A percentile compares a stretch with the other conserved stretches of the same genome.
phyloP scores from a whole-genome alignment of 2,888 invertebrate species.

The Limnephilus auricula region DNA sequence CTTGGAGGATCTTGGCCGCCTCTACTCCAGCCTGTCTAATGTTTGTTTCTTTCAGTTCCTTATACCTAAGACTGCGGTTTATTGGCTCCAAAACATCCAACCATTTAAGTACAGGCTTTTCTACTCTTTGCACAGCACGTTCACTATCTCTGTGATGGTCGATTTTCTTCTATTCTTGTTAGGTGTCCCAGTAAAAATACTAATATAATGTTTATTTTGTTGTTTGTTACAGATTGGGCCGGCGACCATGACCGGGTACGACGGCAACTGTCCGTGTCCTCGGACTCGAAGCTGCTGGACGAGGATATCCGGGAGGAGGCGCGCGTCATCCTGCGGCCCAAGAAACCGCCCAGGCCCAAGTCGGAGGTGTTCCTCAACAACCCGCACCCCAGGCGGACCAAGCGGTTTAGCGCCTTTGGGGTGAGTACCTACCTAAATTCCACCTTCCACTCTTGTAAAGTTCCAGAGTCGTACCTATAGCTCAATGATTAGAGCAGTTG shows the following conservation, averaged over 20 bases:
- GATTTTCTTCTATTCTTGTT: not conserved
- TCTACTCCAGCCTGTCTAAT: not conserved
- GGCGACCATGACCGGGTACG: slow-evolving; percentile 91
- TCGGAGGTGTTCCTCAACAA: slow-evolving; percentile 95
- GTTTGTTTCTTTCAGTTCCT: not conserved
- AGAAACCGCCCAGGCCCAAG: slow-evolving; percentile 95
- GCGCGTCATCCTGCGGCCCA: slow-evolving; percentile 91
- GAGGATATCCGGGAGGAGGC: slow-evolving; percentile 94
- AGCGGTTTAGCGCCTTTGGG: slow-evolving; percentile 98
- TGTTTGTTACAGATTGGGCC: slow-evolving; percentile 84
- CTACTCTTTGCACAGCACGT: no score
- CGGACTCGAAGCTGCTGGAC: slow-evolving; percentile 94
- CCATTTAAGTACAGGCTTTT: not conserved
- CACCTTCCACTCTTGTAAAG: not conserved
- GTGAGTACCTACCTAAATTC: slow-evolving; percentile 78
- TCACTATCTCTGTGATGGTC: no score
- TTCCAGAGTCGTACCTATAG: no score
- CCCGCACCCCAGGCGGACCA: slow-evolving; percentile 87
- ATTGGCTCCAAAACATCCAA: not conserved
- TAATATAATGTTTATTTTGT: slow-evolving; percentile 9
- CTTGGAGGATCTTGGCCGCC: not conserved
- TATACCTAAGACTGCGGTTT: not conserved
- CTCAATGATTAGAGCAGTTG: no score
- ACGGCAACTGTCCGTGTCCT: slow-evolving; percentile 93
- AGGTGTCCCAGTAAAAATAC: not conserved